These are phyloP conservation scores for Rotaria macrura DNA, from an alignment of 2,888 invertebrate species.

Conservation along the genomic window DNA sequence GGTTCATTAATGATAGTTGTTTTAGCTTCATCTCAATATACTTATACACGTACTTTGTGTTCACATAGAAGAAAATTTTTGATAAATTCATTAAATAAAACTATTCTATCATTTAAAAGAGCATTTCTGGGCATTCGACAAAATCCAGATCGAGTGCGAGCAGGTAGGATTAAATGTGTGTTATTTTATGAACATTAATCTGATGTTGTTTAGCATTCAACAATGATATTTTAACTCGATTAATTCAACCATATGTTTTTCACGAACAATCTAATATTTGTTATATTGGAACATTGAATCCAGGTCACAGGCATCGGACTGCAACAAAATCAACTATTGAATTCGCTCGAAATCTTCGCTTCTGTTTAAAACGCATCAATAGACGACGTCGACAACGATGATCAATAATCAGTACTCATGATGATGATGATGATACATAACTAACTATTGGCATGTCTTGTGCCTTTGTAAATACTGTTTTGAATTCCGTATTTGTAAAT, in stretches of 20 bases:
- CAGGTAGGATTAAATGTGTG: not conserved
- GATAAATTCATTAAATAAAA: constrained; percentile 13
- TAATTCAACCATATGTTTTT: not conserved
- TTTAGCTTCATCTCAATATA: not conserved
- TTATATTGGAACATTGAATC: not conserved
- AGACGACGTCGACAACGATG: not conserved
- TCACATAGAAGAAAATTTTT: constrained; percentile 12
- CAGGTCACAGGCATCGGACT: constrained; percentile 1
- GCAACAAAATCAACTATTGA: constrained; percentile 6
- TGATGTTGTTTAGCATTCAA: not conserved
- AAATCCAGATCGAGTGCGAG: not conserved
- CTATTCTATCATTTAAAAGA: not conserved
- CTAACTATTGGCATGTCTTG: not conserved
- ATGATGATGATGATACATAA: not conserved
- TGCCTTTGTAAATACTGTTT: not conserved
- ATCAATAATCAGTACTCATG: not conserved
- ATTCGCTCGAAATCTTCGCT: not conserved
- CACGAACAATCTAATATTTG: not conserved
- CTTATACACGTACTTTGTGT: not conserved
- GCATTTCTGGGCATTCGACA: not conserved
- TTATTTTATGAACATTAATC: too few relatives aligned
- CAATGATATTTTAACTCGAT: constrained; percentile 2
- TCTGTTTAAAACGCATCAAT: not conserved
- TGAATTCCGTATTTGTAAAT: not conserved
- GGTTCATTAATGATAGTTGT: not conserved